Base-by-base conservation (phyloP, 2,888 invertebrate species). In the Ectemnius cavifrons region DNA sequence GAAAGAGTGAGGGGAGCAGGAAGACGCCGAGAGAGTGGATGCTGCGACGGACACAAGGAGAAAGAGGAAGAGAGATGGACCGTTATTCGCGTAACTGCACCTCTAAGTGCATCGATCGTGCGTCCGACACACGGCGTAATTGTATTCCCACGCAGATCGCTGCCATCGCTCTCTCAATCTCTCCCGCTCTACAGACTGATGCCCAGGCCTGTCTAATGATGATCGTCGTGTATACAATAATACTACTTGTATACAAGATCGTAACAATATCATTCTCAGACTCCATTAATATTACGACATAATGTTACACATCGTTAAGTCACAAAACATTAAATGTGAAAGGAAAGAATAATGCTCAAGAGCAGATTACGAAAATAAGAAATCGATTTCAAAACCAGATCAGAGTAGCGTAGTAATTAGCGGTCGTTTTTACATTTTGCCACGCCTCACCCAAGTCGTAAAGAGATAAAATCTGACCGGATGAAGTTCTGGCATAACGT, bases 301-400 rank as follows among this genome's bases (percentile, higher is more conserved):
- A 37, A 37, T 8, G 37, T 37, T 37, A 37, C 37, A 11, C 37
- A 8, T 37, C 23, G 8, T 37, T 37, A 11, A 6, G 37, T 11
- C 37, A 37, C 11, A 37, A 37, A 37, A 6, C 37, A 11, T 37
- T 8, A 37, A 11, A 11, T 8, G 37, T 37, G 37, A 37, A 11
- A 37, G 37, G 14, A 11, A 52, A 8, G 14, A 52, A 6, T 16
- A 47, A 61, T 64, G 68, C 64, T 23, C 59, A 16, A 13, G 59
- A 45, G 49, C 70, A n/a, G 11, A 83, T 81, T 79, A 80, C 82
- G 78, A 84, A 81, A 84, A 82, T 83, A 81, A 73, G 77, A 76
- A 79, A 81, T 84, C 76, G 77, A 75, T 85, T 82, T 84, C 81
- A 82, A 75, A 81, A 83, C 72, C 77, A 74, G 81, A 68, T 58